A percentile compares a stretch with the other conserved stretches of the same genome.
Evolutionary conservation across 2,797 vertebrate species (phyloP).

Genomic region (Urocyon cinereoargenteus): DNA sequence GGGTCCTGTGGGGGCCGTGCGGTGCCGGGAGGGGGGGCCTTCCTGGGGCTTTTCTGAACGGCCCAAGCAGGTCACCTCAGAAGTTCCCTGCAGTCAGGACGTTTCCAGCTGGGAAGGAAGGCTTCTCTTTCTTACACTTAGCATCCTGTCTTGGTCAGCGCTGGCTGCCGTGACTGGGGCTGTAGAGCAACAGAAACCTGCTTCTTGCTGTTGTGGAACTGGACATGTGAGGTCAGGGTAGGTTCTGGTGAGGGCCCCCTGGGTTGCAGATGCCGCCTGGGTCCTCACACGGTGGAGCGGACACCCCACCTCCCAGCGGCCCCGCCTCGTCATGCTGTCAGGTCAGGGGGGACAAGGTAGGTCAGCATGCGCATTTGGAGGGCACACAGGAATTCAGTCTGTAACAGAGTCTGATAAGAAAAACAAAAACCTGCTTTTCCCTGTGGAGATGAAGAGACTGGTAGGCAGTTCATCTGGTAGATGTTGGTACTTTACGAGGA

Average conservation of each 20-base stretch:
- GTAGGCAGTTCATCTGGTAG: neutral
- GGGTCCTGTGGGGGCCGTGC: accelerated
- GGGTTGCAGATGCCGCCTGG: accelerated
- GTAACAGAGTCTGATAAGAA: neutral
- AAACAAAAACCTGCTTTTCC: neutral
- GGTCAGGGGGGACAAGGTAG: neutral
- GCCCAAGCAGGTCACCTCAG: neutral
- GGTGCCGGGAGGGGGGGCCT: accelerated
- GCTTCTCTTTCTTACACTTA: neutral
- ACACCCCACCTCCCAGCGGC: neutral
- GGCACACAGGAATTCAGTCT: neutral
- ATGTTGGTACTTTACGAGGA: neutral
- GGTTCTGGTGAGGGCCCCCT: neutral
- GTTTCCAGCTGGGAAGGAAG: neutral
- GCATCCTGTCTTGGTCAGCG: neutral
- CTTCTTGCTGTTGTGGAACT: neutral
- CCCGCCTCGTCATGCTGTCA: neutral
- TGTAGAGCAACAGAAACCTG: neutral
- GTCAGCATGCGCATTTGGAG: neutral
- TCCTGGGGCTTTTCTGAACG: neutral
- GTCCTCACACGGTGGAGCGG: accelerated
- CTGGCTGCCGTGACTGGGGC: neutral
- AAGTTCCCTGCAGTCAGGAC: neutral
- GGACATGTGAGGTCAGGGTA: neutral
- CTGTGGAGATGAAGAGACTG: neutral